A percentile compares a stretch with the other conserved stretches of the same genome.
These are phyloP conservation scores for Drosophila siamana DNA, from an alignment of 2,888 invertebrate species.

Conservation along the genomic window DNA sequence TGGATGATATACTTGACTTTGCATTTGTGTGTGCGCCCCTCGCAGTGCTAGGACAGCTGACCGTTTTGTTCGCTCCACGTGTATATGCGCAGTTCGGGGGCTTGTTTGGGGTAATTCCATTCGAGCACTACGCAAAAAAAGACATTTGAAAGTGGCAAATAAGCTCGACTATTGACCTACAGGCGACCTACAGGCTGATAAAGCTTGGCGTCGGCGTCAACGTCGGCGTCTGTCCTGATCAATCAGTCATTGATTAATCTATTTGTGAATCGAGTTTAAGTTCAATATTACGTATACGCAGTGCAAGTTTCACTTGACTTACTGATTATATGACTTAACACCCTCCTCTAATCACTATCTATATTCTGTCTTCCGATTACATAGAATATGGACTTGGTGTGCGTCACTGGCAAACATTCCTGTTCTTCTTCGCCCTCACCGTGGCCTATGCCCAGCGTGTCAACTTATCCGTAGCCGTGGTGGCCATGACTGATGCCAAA, in stretches of 20 bases:
- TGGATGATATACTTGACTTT: neutral
- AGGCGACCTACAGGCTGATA: constrained; percentile 64
- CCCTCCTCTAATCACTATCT: constrained; percentile 21
- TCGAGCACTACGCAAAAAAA: constrained; percentile 40
- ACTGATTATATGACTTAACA: neutral
- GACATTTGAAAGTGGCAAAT: constrained; percentile 7
- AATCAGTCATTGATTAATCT: constrained; percentile 53
- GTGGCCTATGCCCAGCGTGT: constrained; percentile 89
- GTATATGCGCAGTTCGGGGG: constrained; percentile 12
- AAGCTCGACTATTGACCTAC: constrained; percentile 55
- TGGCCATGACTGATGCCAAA: constrained; percentile 89
- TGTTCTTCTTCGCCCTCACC: constrained; percentile 88
- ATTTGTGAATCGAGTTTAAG: constrained; percentile 42
- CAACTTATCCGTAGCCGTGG: constrained; percentile 90
- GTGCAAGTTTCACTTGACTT: neutral
- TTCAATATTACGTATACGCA: constrained; percentile 47
- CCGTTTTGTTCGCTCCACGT: constrained; percentile 13
- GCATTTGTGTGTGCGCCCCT: too few relatives aligned
- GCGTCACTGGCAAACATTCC: constrained; percentile 88
- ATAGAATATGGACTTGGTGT: constrained; percentile 85
- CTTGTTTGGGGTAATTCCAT: constrained; percentile 43
- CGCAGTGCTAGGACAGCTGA: neutral
- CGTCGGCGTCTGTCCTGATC: constrained; percentile 22
- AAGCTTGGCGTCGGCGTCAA: neutral
- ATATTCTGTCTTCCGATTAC: neutral